Base-by-base conservation (phyloP, 2,888 invertebrate genomes). In the Hesperia comma region DNA sequence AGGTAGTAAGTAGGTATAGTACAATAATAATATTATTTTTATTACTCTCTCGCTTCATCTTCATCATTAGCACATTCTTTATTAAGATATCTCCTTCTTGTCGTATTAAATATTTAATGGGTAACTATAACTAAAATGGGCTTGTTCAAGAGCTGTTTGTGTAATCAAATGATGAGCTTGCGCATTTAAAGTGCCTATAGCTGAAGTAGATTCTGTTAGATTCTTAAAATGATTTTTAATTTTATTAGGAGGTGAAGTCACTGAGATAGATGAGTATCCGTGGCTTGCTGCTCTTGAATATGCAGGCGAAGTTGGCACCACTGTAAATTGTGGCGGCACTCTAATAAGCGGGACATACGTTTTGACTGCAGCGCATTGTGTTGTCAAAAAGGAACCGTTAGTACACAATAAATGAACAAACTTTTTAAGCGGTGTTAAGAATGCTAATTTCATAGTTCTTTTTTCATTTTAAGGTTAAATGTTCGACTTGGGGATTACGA, bases 311-410 rank as follows among this genome's bases (percentile, higher is more conserved):
- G 0, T 75, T n/a, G 67, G 68, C 8, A 12, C 66, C 1, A 71
- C 70, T 0, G 4, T 21, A 14, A 63, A 61, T 8, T 86, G 86
- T 43, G 83, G 82, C 0, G 94, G 93, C 2, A 83, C 87, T 12
- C 82, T 94, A 0, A 93, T 94, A 70, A 93, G 87, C 61, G 75
- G 79, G 4, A 84, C 80, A 80, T 94, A 93, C 71, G 88, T 94
- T 1, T 69, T 94, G 43, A 93, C 94, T 0, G 94, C 94, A 0
- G 94, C 86, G 0, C 94, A 94, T 78, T 94, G 94, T 69, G 85
- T 93, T 17, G 2, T 46, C 8, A 17, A 17, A 17, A 17, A 0
- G 15, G 17, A 15, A 46, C 46, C 46, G 33, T 55, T 14, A 51
- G 51, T 51, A 26, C 8, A 14, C 19, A 1, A 37, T 19, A 19